Percentiles rank a stretch among this genome's conserved stretches.
phyloP scores from a whole-genome alignment of 2,797 vertebrate species.

The Cacajao melanocephalus region DNA sequence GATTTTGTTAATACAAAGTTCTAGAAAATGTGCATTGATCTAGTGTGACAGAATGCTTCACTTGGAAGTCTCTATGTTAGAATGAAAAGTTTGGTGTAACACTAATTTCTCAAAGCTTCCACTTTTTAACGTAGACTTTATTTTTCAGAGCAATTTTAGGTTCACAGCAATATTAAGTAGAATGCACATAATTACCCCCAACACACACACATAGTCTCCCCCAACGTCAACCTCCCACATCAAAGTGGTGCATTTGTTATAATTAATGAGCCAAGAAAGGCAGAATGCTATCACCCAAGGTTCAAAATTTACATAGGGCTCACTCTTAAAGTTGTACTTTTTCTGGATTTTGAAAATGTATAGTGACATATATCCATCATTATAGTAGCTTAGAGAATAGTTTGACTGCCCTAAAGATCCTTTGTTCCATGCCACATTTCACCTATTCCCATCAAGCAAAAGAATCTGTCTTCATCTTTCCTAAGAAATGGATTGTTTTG shows the following conservation, averaged over 20 bases:
- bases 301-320: background rate
- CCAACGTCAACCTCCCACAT: too few relatives aligned
- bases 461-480: background rate
- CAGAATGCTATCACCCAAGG: background rate
- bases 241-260: background rate
- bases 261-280: background rate
- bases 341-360: background rate
- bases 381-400: background rate
- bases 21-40: background rate
- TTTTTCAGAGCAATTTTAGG: background rate
- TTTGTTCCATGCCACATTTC: background rate
- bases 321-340: background rate
- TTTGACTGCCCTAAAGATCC: background rate
- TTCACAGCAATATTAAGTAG: background rate
- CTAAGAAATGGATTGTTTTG: background rate
- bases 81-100: background rate
- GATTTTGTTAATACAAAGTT: background rate
- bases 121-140: background rate
- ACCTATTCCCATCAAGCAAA: background rate
- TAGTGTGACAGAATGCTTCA: background rate
- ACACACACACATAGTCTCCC: background rate
- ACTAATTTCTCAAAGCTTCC: background rate
- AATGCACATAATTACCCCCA: background rate
- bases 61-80: background rate
- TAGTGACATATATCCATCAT: background rate